Base-by-base conservation (phyloP, 2,888 invertebrate genomes). In the Oscheius myriophilus region DNA sequence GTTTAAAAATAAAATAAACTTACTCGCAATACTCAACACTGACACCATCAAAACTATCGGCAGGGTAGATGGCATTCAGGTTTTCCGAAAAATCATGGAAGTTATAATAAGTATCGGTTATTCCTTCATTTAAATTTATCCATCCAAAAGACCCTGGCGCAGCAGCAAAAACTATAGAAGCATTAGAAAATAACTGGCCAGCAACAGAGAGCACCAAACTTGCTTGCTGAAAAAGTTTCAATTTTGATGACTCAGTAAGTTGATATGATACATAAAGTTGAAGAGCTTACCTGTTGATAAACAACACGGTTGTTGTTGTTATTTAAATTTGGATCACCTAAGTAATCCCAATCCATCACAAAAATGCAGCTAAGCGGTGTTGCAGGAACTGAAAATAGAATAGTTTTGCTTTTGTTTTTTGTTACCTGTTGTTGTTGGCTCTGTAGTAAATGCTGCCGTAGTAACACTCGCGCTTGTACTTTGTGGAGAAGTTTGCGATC, bases 321-420 rank as follows among this genome's bases (percentile, higher is more conserved):
- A 55, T 55, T n/a, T 18, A 21, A 46, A 6, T 39, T 12, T 54
- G 54, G 54, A 18, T 54, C 39, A 7, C 55, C 55, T n/a, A 33
- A 21, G 21, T 55, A 55, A 9, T 39, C 55, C 33, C 33, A 55
- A 55, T 55, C 55, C 39, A 55, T n/a, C 14, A 55, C n/a, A 21
- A 55, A 55, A 2, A 55, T 2, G 21, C 55, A 55, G 16, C 11
- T 55, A 3, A 55, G 41, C 33, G 55, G 41, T 11, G 21, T 2
- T 21, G 4, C 2, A 6, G 26, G 39, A 25, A 41, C 55, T 55
- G 41, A 55, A 55, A 14, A 7, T 16, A 39, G 21, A n/a, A 26
- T 33, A 39, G n/a, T n/a, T n/a, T n/a, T n/a, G n/a, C n/a, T n/a
- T n/a, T n/a, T n/a, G n/a, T n/a, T n/a, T n/a, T n/a, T n/a, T n/a